Percentiles rank a stretch among this genome's conserved stretches.
Conservation (phyloP, 2,797 vertebrate species). For the Sebastes glaucus region DNA sequence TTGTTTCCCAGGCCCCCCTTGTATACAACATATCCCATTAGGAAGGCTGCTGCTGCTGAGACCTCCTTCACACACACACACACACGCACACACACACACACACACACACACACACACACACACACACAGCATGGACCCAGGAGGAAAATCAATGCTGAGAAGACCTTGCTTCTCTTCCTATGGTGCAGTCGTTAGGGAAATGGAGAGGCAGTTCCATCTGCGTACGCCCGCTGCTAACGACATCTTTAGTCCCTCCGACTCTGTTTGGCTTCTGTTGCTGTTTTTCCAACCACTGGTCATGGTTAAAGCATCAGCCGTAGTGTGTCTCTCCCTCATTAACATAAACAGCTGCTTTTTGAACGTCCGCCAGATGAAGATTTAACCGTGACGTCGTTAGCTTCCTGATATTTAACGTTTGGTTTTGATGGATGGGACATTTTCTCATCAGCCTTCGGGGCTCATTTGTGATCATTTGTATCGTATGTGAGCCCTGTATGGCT, state of each 20-base stretch:
- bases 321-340: slow-evolving; percentile 22
- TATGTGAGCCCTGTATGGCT: not conserved
- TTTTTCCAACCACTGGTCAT: not conserved
- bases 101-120: slow-evolving; percentile 33
- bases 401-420: slow-evolving; percentile 38
- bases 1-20: slow-evolving; percentile 71
- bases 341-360: slow-evolving; percentile 40
- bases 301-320: slow-evolving; percentile 1
- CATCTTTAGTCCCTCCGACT: slow-evolving; percentile 49
- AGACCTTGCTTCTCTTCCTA: slow-evolving; percentile 80
- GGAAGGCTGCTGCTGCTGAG: slow-evolving; percentile 58
- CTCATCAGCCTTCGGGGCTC: not conserved
- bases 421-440: slow-evolving; percentile 22
- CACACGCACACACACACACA: slow-evolving; percentile 1
- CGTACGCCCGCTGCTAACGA: slow-evolving; percentile 64
- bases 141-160: slow-evolving; percentile 79
- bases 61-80: slow-evolving; percentile 30
- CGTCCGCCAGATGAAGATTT: slow-evolving; percentile 24
- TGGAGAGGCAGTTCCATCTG: slow-evolving; percentile 73
- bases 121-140: slow-evolving; percentile 43
- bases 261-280: slow-evolving; percentile 22
- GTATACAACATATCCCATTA: slow-evolving; percentile 76
- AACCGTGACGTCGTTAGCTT: not conserved
- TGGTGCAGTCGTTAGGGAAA: slow-evolving; percentile 80
- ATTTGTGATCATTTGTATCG: slow-evolving; percentile 18